phyloP scores from a whole-genome alignment of 1,140 invertebrate species.

The Dreissena rostriformis region DNA sequence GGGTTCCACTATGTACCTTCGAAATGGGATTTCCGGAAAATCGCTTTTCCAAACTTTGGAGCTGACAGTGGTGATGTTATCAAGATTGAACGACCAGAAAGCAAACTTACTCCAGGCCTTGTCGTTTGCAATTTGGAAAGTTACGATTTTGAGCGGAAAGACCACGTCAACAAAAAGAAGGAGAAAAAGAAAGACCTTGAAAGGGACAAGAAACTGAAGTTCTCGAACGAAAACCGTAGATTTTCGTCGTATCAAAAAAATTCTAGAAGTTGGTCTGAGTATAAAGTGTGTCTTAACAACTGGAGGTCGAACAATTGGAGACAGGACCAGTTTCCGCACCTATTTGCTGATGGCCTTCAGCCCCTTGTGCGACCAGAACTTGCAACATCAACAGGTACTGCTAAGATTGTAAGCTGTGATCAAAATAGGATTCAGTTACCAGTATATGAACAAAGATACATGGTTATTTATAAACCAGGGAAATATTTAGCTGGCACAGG shows the following conservation, averaged over 20 bases:
- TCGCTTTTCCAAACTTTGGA: conserved; percentile 68
- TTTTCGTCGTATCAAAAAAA: neutral
- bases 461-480: too few species aligned
- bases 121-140: neutral
- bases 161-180: conserved; percentile 48
- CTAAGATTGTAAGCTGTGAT: neutral
- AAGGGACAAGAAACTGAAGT: conserved; percentile 21
- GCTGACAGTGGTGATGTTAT: conserved; percentile 10
- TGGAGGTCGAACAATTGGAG: conserved; percentile 7
- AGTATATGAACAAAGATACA: too few species aligned
- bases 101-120: neutral
- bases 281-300: conserved; percentile 13
- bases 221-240: conserved; percentile 7
- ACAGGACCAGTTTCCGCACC: conserved; percentile 12
- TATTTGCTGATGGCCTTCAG: conserved; percentile 18
- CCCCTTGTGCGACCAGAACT: conserved; percentile 45
- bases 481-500: too few species aligned
- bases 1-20: conserved; percentile 7
- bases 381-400: conserved; percentile 35
- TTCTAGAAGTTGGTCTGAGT: conserved; percentile 34
- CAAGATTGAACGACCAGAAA: neutral
- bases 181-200: conserved; percentile 5
- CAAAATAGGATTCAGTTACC: too few species aligned
- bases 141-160: conserved; percentile 26
- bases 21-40: conserved; percentile 64